Evolutionary conservation across 1,140 invertebrate species (phyloP).

Genomic region (Saccostrea glomerata): DNA sequence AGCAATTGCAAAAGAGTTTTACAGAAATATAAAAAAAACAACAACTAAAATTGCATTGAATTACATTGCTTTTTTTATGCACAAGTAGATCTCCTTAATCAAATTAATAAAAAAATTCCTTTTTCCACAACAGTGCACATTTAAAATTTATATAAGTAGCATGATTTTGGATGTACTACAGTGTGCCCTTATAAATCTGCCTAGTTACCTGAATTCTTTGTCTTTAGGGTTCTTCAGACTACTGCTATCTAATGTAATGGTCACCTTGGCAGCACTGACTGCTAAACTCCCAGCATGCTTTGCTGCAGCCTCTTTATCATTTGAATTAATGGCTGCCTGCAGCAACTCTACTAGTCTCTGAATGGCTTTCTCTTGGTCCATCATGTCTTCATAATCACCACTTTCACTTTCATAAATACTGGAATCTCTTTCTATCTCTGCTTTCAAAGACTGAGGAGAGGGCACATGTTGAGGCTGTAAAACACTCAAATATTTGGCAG

Average conservation of each 20-base stretch:
- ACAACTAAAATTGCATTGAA: too few relatives aligned
- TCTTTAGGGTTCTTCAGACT: slow-evolving; percentile 46
- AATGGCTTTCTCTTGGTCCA: slow-evolving; percentile 19
- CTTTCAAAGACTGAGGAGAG: neutral
- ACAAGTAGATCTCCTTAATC: neutral
- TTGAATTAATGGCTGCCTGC: slow-evolving; percentile 55
- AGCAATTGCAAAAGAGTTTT: too few relatives aligned
- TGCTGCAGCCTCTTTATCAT: slow-evolving; percentile 54
- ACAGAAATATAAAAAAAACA: too few relatives aligned
- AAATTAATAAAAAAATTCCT: neutral
- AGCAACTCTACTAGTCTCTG: slow-evolving; percentile 43
- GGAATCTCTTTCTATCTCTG: slow-evolving; percentile 8
- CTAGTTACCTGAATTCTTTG: slow-evolving; percentile 57
- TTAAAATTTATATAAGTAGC: too few relatives aligned
- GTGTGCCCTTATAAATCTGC: neutral
- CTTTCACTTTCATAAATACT: neutral
- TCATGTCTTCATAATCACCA: slow-evolving; percentile 21
- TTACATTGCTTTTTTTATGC: too few relatives aligned
- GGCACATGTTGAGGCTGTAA: neutral
- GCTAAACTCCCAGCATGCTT: slow-evolving; percentile 57
- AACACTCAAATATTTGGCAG: neutral
- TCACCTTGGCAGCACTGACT: slow-evolving; percentile 48
- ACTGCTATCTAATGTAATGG: slow-evolving; percentile 47
- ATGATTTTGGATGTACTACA: too few relatives aligned
- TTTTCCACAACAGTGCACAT: neutral